Evolutionary conservation across 2,888 invertebrate species (phyloP).

Genomic region (Lamellibrachia columna): DNA sequence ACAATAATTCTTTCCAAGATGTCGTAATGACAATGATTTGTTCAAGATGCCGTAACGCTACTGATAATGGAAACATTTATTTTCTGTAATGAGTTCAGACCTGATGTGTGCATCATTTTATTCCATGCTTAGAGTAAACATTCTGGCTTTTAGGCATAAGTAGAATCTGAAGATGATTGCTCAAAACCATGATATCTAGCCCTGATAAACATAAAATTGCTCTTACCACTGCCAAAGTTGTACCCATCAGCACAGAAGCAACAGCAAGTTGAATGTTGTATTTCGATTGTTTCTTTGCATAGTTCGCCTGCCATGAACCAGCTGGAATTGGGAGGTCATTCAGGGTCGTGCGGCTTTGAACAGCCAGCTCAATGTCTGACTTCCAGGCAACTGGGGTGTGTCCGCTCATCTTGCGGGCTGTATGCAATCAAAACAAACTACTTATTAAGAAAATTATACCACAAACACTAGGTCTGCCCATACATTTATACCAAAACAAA

Average conservation of each 20-base stretch:
- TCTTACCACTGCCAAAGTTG: background rate
- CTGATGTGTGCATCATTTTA: too few relatives aligned
- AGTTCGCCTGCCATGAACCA: slow-evolving; percentile 23
- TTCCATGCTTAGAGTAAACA: too few relatives aligned
- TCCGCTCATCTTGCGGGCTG: slow-evolving; percentile 20
- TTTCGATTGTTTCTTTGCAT: slow-evolving; percentile 13
- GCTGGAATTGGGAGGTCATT: slow-evolving; percentile 21
- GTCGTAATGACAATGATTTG: too few relatives aligned
- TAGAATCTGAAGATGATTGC: too few relatives aligned
- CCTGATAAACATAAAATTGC: background rate
- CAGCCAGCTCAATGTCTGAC: slow-evolving; percentile 18
- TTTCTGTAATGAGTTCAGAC: too few relatives aligned
- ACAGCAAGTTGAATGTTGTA: slow-evolving; percentile 21
- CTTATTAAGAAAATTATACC: background rate
- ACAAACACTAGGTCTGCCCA: too few relatives aligned
- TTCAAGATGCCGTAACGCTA: too few relatives aligned
- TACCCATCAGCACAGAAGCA: background rate
- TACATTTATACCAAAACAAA: too few relatives aligned
- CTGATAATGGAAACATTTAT: too few relatives aligned
- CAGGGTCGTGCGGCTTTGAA: background rate
- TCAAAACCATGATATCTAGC: too few relatives aligned
- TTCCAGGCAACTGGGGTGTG: slow-evolving; percentile 13
- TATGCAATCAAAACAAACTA: background rate
- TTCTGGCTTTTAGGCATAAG: too few relatives aligned
- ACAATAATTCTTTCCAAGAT: too few relatives aligned